Evolutionary conservation across 2,113 vertebrate genomes (phyloP).

Genomic region (Tragulus kanchil): DNA sequence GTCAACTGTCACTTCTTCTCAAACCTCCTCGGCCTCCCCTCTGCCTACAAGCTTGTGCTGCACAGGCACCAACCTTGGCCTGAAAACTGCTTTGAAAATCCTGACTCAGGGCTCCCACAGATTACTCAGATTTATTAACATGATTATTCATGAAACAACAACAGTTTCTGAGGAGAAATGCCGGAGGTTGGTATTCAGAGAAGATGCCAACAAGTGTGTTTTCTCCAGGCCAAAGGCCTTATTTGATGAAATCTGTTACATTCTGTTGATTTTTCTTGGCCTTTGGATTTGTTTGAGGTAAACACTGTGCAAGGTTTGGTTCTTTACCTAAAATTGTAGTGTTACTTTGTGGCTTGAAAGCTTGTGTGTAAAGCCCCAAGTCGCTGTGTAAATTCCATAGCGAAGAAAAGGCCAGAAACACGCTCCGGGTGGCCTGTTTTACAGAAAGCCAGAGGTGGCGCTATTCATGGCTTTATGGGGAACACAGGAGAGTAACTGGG

Average conservation of each 20-base stretch:
- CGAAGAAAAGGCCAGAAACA: constrained; percentile 36
- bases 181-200: background rate
- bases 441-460: background rate
- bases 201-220: background rate
- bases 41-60: background rate
- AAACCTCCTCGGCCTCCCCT: background rate
- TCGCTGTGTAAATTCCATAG: background rate
- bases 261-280: constrained; percentile 56
- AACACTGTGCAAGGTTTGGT: background rate
- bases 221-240: background rate
- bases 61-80: background rate
- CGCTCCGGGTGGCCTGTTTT: background rate
- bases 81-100: background rate
- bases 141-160: constrained; percentile 10
- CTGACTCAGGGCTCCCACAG: background rate
- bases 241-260: constrained; percentile 25
- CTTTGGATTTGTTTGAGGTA: constrained; percentile 53
- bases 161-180: constrained; percentile 21
- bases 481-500: background rate
- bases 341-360: constrained; percentile 41
- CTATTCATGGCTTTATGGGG: background rate
- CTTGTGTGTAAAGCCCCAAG: background rate
- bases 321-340: constrained; percentile 58
- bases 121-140: constrained; percentile 14
- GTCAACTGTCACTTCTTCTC: background rate